Evolutionary conservation across 2,113 vertebrate genomes (phyloP).

Genomic region (Calidris pugnax): DNA sequence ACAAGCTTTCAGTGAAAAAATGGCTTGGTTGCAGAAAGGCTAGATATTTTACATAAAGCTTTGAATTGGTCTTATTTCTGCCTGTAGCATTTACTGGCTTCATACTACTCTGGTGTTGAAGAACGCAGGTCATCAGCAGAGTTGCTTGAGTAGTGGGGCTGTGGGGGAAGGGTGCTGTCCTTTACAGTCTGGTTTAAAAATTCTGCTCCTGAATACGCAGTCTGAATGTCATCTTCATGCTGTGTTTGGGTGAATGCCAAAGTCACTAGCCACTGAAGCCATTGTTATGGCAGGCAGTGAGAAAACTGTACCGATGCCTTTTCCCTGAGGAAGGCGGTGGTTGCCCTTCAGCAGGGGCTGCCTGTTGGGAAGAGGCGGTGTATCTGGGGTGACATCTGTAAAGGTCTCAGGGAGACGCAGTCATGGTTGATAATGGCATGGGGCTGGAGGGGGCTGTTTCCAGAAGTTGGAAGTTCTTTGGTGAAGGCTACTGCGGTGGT

Average conservation of each 20-base stretch:
- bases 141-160: background rate
- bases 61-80: background rate
- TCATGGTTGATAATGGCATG: background rate
- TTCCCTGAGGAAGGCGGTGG: background rate
- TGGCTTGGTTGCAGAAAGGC: background rate
- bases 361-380: background rate
- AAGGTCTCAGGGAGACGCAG: background rate
- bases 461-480: background rate
- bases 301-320: fast-evolving
- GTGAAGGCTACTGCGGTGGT: background rate
- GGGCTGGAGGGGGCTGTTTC: background rate
- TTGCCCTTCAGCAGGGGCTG: background rate
- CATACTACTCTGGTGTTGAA: background rate
- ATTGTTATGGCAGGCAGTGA: background rate
- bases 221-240: background rate
- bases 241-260: background rate
- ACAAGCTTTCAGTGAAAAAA: background rate
- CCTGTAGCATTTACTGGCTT: background rate
- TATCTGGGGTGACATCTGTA: background rate
- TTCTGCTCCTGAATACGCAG: background rate
- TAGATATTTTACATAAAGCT: background rate
- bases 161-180: background rate
- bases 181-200: background rate
- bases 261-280: background rate
- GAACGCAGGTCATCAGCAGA: background rate